Percentiles rank a stretch among this genome's conserved stretches.
Conservation (phyloP, 2,113 vertebrate genomes). For the Xiphophorus hellerii region DNA sequence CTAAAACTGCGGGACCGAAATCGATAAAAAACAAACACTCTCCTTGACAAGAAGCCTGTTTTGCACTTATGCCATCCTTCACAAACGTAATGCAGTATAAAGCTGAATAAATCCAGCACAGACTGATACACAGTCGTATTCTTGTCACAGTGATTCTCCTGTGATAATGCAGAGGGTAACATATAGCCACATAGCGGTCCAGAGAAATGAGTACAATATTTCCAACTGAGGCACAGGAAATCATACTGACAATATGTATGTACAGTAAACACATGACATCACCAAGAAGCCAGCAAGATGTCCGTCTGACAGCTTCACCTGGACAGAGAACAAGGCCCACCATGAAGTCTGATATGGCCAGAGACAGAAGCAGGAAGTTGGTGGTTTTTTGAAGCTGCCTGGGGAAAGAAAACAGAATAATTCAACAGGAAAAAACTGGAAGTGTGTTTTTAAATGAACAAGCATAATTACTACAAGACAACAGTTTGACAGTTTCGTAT, state of each 20-base stretch:
- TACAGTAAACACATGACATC: slow-evolving; percentile 44
- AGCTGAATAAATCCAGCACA: slow-evolving; percentile 8
- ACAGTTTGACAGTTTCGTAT: no score
- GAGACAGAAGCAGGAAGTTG: no score
- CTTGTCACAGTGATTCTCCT: slow-evolving; percentile 4
- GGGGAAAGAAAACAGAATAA: neutral
- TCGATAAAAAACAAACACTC: slow-evolving; percentile 29
- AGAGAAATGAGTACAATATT: slow-evolving; percentile 55
- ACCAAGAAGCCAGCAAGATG: slow-evolving; percentile 62
- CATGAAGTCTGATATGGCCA: no score
- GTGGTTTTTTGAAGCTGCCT: no score
- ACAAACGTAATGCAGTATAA: neutral
- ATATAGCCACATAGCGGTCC: slow-evolving; percentile 60
- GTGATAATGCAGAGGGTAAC: slow-evolving; percentile 58
- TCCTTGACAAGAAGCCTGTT: slow-evolving; percentile 17
- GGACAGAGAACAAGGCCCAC: slow-evolving; percentile 47
- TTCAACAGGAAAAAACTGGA: no score
- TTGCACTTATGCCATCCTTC: neutral
- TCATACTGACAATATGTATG: slow-evolving; percentile 12
- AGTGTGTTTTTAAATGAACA: neutral
- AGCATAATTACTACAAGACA: neutral
- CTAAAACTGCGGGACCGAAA: neutral
- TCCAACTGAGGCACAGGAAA: slow-evolving; percentile 1
- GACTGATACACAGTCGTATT: neutral
- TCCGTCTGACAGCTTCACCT: neutral